Evolutionary conservation across 1,140 invertebrate species (phyloP), one percentile per base, ranked within the genome.

Genomic region (Drosophila serrata): DNA sequence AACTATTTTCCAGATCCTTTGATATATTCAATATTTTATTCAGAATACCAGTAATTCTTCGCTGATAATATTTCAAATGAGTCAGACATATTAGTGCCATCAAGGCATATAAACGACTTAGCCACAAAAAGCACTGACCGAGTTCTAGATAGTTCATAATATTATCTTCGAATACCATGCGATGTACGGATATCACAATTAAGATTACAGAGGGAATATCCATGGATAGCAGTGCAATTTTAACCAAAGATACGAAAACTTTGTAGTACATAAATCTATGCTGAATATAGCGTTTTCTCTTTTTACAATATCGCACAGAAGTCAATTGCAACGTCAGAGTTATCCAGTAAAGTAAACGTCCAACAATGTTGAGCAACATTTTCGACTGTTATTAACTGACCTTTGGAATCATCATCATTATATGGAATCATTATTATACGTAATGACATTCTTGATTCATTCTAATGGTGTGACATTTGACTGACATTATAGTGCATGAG

Each of bases 301-400:
- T 29, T 15, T 27, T n/a, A 17, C 58, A 55, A 37, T 63, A 55
- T 70, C 48, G n/a, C 35, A 17, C 46, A 11, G 56, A 55, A 11
- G 24, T 43, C 24, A 74, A 33, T 35, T 74, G 67, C 27, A 72
- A 17, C 4, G 35, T 11, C n/a, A 27, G 40, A 22, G 56, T 40
- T 19, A 49, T 49, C 35, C 49, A 55, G 49, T 37, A 63, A 11
- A 75, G 49, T 4, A 63, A 29, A 7, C 40, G 59, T 55, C 48
- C 51, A 56, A 43, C 55, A n/a, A 7, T 12, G 37, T 37, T 13
- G 29, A 75, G 40, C 42, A 55, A 55, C 69, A 75, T 75, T 63
- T 74, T 58, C 4, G 31, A 63, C 27, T 73, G 24, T n/a, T 22
- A 33, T 17, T 7, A 8, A 42, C 17, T 51, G 43, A 12, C 9